Conservation (phyloP, 2,888 invertebrate genomes). For the Troides aeacus region DNA sequence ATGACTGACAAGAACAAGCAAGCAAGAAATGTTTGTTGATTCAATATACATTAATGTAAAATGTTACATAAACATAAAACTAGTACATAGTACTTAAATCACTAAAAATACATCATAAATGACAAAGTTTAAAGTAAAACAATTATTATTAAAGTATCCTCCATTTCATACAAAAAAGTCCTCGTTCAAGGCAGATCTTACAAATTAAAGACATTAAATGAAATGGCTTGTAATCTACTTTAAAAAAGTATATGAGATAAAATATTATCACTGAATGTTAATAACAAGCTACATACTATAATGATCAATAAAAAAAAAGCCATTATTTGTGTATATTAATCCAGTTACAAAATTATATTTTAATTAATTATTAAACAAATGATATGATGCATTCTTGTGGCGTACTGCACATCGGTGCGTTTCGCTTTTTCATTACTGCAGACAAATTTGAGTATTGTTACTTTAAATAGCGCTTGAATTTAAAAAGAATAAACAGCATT, state of each 20-base stretch:
- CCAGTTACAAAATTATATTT: slow-evolving; percentile 66
- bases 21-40: slow-evolving; percentile 12
- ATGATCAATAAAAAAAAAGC: slow-evolving; percentile 50
- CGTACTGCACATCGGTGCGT: slow-evolving; percentile 59
- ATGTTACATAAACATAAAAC: slow-evolving; percentile 11
- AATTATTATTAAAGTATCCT: slow-evolving; percentile 39
- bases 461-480: slow-evolving; percentile 4
- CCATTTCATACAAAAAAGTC: slow-evolving; percentile 78
- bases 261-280: slow-evolving; percentile 36
- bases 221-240: slow-evolving; percentile 50
- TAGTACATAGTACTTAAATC: neutral
- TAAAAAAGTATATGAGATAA: slow-evolving; percentile 38
- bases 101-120: neutral
- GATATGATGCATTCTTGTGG: slow-evolving; percentile 81
- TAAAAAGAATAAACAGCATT: neutral
- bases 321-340: slow-evolving; percentile 61
- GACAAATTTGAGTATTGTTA: slow-evolving; percentile 42
- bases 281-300: slow-evolving; percentile 52
- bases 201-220: slow-evolving; percentile 39
- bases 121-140: neutral
- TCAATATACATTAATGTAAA: slow-evolving; percentile 14
- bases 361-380: slow-evolving; percentile 77
- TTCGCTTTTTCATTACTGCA: slow-evolving; percentile 49
- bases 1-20: slow-evolving; percentile 30
- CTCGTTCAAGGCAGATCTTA: slow-evolving; percentile 57